These are phyloP conservation scores for Phyllostomus discolor DNA, from an alignment of 2,113 vertebrate species.

Conservation along the genomic window DNA sequence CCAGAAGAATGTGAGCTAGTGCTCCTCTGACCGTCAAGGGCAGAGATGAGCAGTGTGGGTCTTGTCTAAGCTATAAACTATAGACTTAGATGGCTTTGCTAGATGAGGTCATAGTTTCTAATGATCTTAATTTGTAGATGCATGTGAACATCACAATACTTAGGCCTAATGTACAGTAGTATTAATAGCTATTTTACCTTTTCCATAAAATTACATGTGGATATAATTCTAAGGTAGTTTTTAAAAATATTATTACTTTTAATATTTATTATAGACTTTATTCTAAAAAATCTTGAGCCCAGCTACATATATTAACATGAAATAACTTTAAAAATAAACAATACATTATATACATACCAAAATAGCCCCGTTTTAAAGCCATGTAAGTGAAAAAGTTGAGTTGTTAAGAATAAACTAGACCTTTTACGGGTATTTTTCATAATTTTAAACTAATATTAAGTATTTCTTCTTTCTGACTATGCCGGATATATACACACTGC, in stretches of 20 bases:
- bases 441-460: conserved; percentile 48
- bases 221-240: conserved; percentile 28
- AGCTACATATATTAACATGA: conserved; percentile 48
- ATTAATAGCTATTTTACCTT: conserved; percentile 20
- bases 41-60: neutral
- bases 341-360: conserved; percentile 47
- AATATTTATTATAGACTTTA: conserved; percentile 31
- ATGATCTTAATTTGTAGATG: neutral
- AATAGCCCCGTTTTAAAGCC: conserved; percentile 50
- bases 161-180: neutral
- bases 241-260: conserved; percentile 35
- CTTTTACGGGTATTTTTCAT: conserved; percentile 10
- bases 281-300: conserved; percentile 54
- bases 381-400: conserved; percentile 32
- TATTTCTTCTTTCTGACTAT: conserved; percentile 1
- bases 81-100: neutral
- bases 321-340: conserved; percentile 67
- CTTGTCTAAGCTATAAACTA: neutral
- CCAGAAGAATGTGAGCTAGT: neutral
- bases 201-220: conserved; percentile 43
- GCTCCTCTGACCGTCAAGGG: neutral
- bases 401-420: conserved; percentile 46
- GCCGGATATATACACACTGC: conserved; percentile 11
- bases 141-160: conserved; percentile 47
- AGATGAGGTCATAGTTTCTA: neutral